Evolutionary conservation across 2,888 invertebrate genomes (phyloP), one percentile per base, ranked within the genome.

Genomic region (Ectropis crepuscularia): DNA sequence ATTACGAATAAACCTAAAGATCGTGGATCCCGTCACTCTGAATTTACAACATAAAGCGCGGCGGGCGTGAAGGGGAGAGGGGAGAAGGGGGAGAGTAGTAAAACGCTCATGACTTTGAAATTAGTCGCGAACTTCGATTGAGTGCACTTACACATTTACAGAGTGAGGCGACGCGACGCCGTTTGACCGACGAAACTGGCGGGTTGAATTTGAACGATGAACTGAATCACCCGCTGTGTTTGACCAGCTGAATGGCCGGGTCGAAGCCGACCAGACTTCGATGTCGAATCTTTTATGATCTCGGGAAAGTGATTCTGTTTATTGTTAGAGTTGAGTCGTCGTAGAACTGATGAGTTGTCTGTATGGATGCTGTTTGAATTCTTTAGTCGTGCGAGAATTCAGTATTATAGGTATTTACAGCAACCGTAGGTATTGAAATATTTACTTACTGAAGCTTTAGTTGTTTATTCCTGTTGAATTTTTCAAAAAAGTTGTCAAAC

Each of bases 61-160:
- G 57, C 57, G 12, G 57, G 57, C 45, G 48, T 12, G 43, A 42
- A 38, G 28, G 50, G 28, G 48, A 10, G 59, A 4, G 28, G 38
- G 48, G 50, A 8, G 37, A 41, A 43, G 54, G 16, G 61, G 59
- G 63, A 38, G 28, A 68, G 72, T 71, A 73, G 74, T 74, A 73
- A 79, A 80, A 74, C 70, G 74, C 82, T 88, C 85, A 87, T 88
- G 89, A 88, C 87, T 87, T 88, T 83, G 82, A 88, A 85, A 89
- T 87, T 79, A 85, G 84, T 78, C 74, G 83, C 75, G 76, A 71
- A 76, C 72, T 76, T 68, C 77, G 74, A 80, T 84, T 78, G 78
- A 84, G 83, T 83, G 82, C 83, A 82, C 83, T 86, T 79, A 83
- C 79, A 74, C 81, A 78, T 83, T 85, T 82, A 83, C 77, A 69